Percentiles rank a stretch among this genome's conserved stretches.
Evolutionary conservation across 2,113 vertebrate species (phyloP).

Genomic region (Phocoena sinus): DNA sequence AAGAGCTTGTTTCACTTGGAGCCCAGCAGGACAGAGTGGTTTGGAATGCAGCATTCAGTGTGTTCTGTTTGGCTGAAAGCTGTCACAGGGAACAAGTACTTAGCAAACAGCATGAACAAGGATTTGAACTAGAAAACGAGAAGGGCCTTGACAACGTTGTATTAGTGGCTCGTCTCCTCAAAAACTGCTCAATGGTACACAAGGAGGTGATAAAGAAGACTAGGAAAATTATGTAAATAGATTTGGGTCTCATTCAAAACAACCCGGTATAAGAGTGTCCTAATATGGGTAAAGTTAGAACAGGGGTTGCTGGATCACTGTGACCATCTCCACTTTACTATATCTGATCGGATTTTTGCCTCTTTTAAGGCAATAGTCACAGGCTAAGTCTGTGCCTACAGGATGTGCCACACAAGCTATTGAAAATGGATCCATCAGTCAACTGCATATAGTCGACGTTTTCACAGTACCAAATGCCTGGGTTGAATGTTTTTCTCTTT

Average conservation of each 20-base stretch:
- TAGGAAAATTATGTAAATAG: conserved; percentile 15
- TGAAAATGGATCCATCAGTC: neutral
- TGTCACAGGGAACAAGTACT: conserved; percentile 98
- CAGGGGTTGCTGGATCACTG: neutral
- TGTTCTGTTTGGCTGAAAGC: conserved; percentile 95
- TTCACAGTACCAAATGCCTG: conserved; percentile 10
- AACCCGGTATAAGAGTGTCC: neutral
- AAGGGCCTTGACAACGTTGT: conserved; percentile 93
- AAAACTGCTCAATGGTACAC: conserved; percentile 86
- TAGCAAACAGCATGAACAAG: conserved; percentile 99
- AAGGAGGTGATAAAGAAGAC: conserved; percentile 78
- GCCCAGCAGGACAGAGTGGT: conserved; percentile 96
- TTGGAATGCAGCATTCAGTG: conserved; percentile 96
- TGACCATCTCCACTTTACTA: neutral
- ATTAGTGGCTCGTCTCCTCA: conserved; percentile 89
- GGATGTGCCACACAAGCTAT: neutral
- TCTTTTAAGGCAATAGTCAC: neutral
- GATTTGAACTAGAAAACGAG: conserved; percentile 98
- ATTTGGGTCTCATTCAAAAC: conserved; percentile 10
- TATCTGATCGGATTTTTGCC: neutral
- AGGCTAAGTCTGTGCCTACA: conserved; percentile 5
- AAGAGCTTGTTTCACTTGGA: conserved; percentile 92
- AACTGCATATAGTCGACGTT: neutral
- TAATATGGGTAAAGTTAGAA: neutral
- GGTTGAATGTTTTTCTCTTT: conserved; percentile 31